Evolutionary conservation across 37 sponge, comb jelly and placozoan genomes (phyloP).

Genomic region (Tethya wilhelma): DNA sequence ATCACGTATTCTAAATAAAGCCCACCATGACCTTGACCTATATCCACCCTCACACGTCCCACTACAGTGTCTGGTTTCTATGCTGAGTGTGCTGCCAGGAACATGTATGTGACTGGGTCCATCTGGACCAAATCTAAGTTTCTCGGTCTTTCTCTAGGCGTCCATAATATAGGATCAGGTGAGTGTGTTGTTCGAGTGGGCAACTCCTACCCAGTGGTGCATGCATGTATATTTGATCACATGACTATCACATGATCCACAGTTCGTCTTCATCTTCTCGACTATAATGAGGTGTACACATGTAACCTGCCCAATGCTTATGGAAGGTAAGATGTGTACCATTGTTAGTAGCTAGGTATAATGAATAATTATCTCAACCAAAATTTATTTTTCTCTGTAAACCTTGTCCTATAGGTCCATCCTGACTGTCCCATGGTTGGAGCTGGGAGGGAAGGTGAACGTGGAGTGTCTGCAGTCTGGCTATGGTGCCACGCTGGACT

Average conservation of each 20-base stretch:
- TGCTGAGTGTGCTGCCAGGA: slow-evolving; percentile 85
- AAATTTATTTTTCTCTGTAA: background rate
- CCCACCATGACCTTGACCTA: background rate
- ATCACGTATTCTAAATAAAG: background rate
- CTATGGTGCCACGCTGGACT: slow-evolving; percentile 86
- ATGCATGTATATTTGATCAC: background rate
- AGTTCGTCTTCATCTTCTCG: slow-evolving; percentile 81
- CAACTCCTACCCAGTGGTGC: background rate
- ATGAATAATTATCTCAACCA: too few relatives aligned
- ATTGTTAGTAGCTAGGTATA: too few relatives aligned
- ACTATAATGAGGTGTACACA: slow-evolving; percentile 89
- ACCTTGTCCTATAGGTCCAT: slow-evolving; percentile 67
- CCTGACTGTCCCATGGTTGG: slow-evolving; percentile 96
- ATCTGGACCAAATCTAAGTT: slow-evolving; percentile 95
- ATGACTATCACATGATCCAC: slow-evolving; percentile 1
- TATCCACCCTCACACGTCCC: background rate
- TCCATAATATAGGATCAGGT: slow-evolving; percentile 89
- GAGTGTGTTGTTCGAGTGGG: background rate
- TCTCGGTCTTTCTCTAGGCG: slow-evolving; percentile 96
- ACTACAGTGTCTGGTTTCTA: slow-evolving; percentile 92
- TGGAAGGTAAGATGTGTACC: slow-evolving; percentile 82
- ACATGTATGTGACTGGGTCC: slow-evolving; percentile 80
- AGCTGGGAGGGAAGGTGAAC: slow-evolving; percentile 91
- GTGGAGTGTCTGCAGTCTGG: slow-evolving; percentile 89
- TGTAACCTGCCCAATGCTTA: slow-evolving; percentile 93